phyloP scores from a whole-genome alignment of 1,140 invertebrate genomes.

The Protaetia brevitarsis region DNA sequence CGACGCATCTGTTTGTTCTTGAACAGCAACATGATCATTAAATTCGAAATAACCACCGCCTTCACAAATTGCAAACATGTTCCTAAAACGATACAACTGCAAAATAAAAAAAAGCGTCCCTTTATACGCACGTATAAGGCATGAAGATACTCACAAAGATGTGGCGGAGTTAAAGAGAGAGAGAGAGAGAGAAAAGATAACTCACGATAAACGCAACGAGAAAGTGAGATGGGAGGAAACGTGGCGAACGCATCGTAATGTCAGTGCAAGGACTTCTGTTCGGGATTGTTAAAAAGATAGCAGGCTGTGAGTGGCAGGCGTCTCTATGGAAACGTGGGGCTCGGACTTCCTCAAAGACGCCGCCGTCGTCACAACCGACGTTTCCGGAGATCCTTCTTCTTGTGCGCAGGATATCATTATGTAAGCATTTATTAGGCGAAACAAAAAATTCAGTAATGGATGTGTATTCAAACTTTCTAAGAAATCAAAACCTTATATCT shows the following conservation, averaged over 20 bases:
- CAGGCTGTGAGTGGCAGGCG: constrained; percentile 32
- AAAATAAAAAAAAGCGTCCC: too few species aligned
- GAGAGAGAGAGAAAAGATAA: constrained; percentile 28
- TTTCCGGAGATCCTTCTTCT: not conserved
- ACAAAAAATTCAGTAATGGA: too few species aligned
- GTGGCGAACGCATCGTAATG: not conserved
- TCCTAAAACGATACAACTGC: not conserved
- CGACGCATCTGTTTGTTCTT: too few species aligned
- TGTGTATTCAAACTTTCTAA: too few species aligned
- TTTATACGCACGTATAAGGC: not conserved
- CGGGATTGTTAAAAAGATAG: constrained; percentile 25
- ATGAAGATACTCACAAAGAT: not conserved
- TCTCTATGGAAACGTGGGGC: constrained; percentile 28
- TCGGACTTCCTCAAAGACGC: constrained; percentile 31
- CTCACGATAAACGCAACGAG: constrained; percentile 27
- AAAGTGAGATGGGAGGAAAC: constrained; percentile 25
- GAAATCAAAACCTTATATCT: too few species aligned
- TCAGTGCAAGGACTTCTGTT: constrained; percentile 6
- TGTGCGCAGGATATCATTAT: not conserved
- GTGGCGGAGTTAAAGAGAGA: constrained; percentile 20
- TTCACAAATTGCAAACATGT: not conserved
- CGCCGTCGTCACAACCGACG: constrained; percentile 24
- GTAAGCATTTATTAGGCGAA: not conserved
- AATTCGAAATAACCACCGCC: not conserved
- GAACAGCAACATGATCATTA: not conserved